Evolutionary conservation across 1,140 invertebrate species (phyloP).

Genomic region (Antheraea mylitta): DNA sequence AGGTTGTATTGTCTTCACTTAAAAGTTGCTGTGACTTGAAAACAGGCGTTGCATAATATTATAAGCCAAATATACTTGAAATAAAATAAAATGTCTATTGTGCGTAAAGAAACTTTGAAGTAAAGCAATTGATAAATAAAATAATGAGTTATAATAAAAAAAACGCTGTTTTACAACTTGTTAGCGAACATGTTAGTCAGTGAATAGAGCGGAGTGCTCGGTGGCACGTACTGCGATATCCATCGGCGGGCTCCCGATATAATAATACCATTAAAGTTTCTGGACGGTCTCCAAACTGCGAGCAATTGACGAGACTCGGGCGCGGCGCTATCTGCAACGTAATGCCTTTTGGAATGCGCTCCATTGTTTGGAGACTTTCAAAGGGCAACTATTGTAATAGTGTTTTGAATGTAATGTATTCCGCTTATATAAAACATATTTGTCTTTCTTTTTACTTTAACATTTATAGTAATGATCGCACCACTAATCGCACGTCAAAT

Average conservation of each 20-base stretch:
- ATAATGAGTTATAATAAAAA: too few relatives aligned
- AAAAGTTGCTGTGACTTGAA: too few relatives aligned
- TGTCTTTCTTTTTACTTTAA: too few relatives aligned
- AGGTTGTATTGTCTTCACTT: too few relatives aligned
- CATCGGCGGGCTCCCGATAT: conserved; percentile 20
- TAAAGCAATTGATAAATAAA: too few relatives aligned
- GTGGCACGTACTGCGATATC: conserved; percentile 10
- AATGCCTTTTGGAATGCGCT: conserved; percentile 3
- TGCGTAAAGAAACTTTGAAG: too few relatives aligned
- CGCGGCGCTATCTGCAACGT: background rate
- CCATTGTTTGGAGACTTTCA: background rate
- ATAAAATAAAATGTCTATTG: too few relatives aligned
- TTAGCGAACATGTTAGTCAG: background rate
- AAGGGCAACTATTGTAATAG: background rate
- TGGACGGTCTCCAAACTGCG: conserved; percentile 24
- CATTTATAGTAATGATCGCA: too few relatives aligned
- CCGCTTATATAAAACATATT: background rate
- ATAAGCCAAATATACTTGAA: too few relatives aligned
- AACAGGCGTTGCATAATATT: too few relatives aligned
- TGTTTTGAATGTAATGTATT: background rate
- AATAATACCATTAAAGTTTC: conserved; percentile 30
- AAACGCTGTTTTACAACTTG: background rate
- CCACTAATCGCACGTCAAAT: too few relatives aligned
- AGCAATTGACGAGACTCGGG: conserved; percentile 2
- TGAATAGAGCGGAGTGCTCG: background rate